Evolutionary conservation across 2,113 vertebrate genomes (phyloP), one percentile per base, ranked within the genome.

Genomic region (Panthera uncia): DNA sequence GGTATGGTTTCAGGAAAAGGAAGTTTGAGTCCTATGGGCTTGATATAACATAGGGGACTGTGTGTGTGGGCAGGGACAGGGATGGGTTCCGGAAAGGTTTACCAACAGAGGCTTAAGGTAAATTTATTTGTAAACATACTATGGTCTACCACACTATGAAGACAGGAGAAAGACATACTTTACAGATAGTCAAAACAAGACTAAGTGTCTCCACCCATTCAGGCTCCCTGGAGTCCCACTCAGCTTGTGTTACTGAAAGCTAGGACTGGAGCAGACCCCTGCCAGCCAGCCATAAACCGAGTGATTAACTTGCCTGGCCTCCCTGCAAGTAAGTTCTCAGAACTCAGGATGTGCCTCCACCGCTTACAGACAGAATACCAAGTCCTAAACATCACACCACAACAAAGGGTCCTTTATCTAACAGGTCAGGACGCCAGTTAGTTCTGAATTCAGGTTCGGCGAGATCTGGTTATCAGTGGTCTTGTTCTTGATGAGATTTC

Each of bases 121-220:
- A 87, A 91, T 91, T 86, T 85, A 31, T 85, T 86, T 92, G 87
- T 97, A 61, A 86, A 36, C 55, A 71, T 21, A 63, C 23, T 96
- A 88, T 57, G 94, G 50, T 31, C 78, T 45, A 57, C 83, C 89
- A 84, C 55, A 33, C 31, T 41, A 21, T 4, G 21, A 81, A 88
- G 76, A 86, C 33, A 55, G 65, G 55, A 57, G 65, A 61, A 96
- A 82, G 68, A 41, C 57, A 27, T 25, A 8, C 25, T 87, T 68
- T 48, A 81, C 23, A 92, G 52, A 85, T 9, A 15, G 88, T 90
- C 31, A 45, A 52, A 85, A 69, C 27, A 93, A 48, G 25, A 33
- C 68, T 50, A 25, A 86, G 36, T 33, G 14, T 25, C 7, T 84
- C 41, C 36, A 2, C 48, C 84, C 63, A 6, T 3, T 25, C 33